Evolutionary conservation across 2,797 vertebrate species (phyloP), one percentile per base, ranked within the genome.

Genomic region (Phrynocephalus vlangalii): DNA sequence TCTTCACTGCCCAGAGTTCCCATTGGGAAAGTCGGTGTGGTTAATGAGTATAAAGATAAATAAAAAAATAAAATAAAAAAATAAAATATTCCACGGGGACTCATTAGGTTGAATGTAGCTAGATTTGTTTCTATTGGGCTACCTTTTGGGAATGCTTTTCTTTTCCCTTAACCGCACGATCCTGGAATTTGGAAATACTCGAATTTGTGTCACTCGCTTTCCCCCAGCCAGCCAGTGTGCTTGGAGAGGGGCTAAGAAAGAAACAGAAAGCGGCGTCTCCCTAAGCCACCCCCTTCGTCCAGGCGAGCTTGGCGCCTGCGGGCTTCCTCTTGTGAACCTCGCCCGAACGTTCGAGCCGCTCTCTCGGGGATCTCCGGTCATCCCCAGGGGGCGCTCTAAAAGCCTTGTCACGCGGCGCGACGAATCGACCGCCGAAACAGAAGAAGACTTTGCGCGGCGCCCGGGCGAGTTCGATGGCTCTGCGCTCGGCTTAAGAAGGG

Each of bases 371-470:
- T 18, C 50, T 38, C 20, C 44, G 38, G 38, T 20, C 13, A 1
- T 2, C 38, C 86, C 30, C 71, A 1, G 60, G 28, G n/a, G 5
- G 60, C 20, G 38, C 48, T 72, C 70, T 6, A 26, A 56, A 60
- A 8, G 30, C 81, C 52, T 72, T 28, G 3, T 6, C 0, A 11
- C 5, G 26, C 91, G 92, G 73, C 81, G 0, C 0, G 1, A 0
- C 1, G 0, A 92, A 84, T 90, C 79, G 86, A 91, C 79, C 22
- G 3, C 79, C 67, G 93, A 92, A 83, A n/a, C 6, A 6, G 11
- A 44, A 5, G 87, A 84, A 4, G 0, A 1, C 0, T 22, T 15
- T 6, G 75, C 1, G 3, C 1, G 0, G 10, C 22, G 28, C 24
- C 0, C 0, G 2, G 66, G 18, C 3, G 28, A 38, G 78, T 4